Evolutionary conservation across 2,113 vertebrate genomes (phyloP).

Genomic region (Oenanthe oenanthe): DNA sequence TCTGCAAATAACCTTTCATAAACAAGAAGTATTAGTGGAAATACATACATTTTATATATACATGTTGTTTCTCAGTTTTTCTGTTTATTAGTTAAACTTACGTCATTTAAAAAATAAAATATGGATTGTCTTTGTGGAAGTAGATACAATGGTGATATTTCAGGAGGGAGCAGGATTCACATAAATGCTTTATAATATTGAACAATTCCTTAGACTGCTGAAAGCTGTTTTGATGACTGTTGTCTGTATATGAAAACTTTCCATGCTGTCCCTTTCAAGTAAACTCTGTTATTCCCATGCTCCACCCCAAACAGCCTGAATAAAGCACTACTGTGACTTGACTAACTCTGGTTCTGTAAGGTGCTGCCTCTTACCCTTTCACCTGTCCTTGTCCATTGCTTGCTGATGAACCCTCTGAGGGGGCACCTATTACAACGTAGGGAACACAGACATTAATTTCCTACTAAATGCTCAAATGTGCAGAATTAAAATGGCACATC

Average conservation of each 20-base stretch:
- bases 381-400: background rate
- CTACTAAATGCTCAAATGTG: background rate
- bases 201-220: background rate
- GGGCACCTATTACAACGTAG: rapidly evolving
- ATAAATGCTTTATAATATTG: background rate
- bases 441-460: rapidly evolving
- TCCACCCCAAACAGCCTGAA: background rate
- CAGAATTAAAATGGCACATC: background rate
- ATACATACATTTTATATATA: background rate
- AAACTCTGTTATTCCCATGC: background rate
- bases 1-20: background rate
- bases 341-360: background rate
- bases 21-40: background rate
- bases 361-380: background rate
- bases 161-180: background rate
- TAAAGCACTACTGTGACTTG: background rate
- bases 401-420: background rate
- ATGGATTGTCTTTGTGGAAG: background rate
- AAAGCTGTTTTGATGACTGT: background rate
- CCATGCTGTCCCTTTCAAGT: background rate
- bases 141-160: background rate
- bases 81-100: background rate
- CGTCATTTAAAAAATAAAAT: background rate
- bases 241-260: background rate
- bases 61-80: background rate